Evolutionary conservation across 2,888 invertebrate species (phyloP).

Genomic region (Hoplodrina blanda): DNA sequence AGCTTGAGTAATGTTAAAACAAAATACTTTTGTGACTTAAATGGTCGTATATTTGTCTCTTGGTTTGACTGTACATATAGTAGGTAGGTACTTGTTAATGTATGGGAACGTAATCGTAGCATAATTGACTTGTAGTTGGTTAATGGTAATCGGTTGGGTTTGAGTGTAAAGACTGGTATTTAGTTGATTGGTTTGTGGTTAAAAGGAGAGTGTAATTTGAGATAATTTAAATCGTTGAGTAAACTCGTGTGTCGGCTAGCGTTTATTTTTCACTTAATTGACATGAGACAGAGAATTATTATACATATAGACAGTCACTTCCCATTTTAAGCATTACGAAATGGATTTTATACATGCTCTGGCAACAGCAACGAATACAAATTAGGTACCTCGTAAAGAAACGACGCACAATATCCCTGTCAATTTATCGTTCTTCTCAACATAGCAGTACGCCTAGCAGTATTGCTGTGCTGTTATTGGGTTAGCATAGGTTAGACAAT

Average conservation of each 20-base stretch:
- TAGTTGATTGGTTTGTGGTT: slow-evolving; percentile 8
- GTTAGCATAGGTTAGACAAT: too few relatives aligned
- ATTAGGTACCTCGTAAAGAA: too few relatives aligned
- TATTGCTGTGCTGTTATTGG: too few relatives aligned
- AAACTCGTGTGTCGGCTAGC: neutral
- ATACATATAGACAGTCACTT: neutral
- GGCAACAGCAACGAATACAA: too few relatives aligned
- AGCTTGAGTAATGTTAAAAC: neutral
- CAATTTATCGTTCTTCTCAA: too few relatives aligned
- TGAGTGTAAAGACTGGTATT: slow-evolving; percentile 14
- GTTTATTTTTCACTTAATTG: neutral
- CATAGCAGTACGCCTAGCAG: too few relatives aligned
- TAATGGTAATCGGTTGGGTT: slow-evolving; percentile 28
- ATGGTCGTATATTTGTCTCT: neutral
- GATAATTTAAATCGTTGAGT: slow-evolving; percentile 12
- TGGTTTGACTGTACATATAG: slow-evolving; percentile 1
- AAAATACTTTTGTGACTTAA: neutral
- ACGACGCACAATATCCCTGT: too few relatives aligned
- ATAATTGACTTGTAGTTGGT: slow-evolving; percentile 38
- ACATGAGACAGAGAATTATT: neutral
- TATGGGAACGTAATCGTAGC: slow-evolving; percentile 19
- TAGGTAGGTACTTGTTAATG: slow-evolving; percentile 8
- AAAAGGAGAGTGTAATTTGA: slow-evolving; percentile 15
- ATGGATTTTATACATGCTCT: too few relatives aligned
- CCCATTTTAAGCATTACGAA: too few relatives aligned